Evolutionary conservation across 2,113 vertebrate species (phyloP).

Genomic region (Lynx canadensis): DNA sequence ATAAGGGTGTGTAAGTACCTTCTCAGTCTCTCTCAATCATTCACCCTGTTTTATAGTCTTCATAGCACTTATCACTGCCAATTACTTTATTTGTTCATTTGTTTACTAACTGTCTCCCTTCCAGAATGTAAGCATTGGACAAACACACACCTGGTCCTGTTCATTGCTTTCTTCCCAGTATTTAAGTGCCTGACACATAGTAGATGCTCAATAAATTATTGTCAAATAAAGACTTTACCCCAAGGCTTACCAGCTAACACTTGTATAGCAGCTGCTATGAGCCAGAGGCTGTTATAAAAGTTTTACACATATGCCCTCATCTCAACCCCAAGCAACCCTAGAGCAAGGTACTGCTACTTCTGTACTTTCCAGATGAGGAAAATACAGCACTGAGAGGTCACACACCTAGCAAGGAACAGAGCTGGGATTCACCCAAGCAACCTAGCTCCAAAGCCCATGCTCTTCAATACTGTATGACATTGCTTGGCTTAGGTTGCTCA

Average conservation of each 20-base stretch:
- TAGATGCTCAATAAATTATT: not conserved
- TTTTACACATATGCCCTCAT: not conserved
- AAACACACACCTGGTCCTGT: not conserved
- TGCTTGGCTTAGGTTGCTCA: not conserved
- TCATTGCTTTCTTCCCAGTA: not conserved
- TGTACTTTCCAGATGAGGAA: not conserved
- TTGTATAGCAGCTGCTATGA: not conserved
- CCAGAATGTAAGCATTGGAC: not conserved
- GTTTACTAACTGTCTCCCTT: not conserved
- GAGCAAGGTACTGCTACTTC: not conserved
- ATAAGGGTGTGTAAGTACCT: not conserved
- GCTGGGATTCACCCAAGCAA: not conserved
- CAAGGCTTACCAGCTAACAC: not conserved
- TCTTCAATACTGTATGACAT: accelerated
- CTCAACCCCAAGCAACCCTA: not conserved
- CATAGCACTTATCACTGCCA: not conserved
- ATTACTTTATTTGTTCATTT: not conserved
- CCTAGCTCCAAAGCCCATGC: not conserved
- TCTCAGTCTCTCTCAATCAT: not conserved
- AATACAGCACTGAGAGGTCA: not conserved
- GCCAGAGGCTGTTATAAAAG: not conserved
- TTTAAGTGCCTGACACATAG: not conserved
- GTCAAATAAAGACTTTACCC: not conserved
- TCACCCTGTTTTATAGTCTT: not conserved
- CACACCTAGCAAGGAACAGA: not conserved